Evolutionary conservation across 1,140 invertebrate genomes (phyloP), one percentile per base, ranked within the genome.

Genomic region (Laupala kohalensis): DNA sequence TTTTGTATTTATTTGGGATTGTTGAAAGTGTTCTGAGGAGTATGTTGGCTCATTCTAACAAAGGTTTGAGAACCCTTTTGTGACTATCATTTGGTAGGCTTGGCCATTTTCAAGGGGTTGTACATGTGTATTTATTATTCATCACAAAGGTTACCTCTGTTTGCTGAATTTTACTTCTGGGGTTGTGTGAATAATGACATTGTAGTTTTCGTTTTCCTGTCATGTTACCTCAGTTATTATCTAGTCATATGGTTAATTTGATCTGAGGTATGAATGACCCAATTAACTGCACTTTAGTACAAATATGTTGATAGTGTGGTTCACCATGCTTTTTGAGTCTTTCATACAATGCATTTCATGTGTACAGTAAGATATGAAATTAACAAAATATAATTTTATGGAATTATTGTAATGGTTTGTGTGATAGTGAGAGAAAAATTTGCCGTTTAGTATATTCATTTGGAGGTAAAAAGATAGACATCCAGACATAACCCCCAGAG

Each of bases 231-330:
- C 37, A 67, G 69, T 63, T 71, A 27, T 28, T 28, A 73, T 73
- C 72, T 73, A 73, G 72, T 73, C 72, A 73, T 53, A 65, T 64
- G 64, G 63, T 68, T 65, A 71, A 29, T 71, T 73, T 65, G 37
- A 68, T 12, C 65, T 67, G 69, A 73, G 71, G 71, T 72, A 72
- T 68, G 26, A 63, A 65, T 37, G 25, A 71, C 64, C 72, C 70
- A 63, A 65, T 37, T 63, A 71, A 70, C 72, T 73, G 64, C 72
- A 73, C 72, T 73, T 73, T 73, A 73, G 72, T 73, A 73, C 72
- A 73, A 73, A 73, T 53, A 53, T 53, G 37, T 53, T 53, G 19
- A 53, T 53, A 53, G 37, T 53, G 37, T 53, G 37, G 37, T 53
- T 53, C 37, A 53, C 37, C 37, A 53, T 53, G 37, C 37, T 53